Percentiles rank a stretch among this genome's conserved stretches.
Evolutionary conservation across 2,797 vertebrate species (phyloP).

Genomic region (Acanthiza pusilla): DNA sequence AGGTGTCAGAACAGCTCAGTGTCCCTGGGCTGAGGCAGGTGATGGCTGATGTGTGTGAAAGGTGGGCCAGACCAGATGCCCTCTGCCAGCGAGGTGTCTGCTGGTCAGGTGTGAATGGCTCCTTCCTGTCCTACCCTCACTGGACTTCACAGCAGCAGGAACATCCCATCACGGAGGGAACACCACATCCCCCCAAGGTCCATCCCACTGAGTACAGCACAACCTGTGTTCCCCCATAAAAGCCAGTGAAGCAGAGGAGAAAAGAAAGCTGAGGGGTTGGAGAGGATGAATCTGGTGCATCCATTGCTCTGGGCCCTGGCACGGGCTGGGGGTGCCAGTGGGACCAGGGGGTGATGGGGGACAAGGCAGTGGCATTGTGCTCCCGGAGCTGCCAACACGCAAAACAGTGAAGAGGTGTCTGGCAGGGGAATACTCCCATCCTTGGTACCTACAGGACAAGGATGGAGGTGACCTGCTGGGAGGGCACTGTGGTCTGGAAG

Average conservation of each 20-base stretch:
- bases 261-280: not conserved
- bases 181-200: not conserved
- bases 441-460: not conserved
- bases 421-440: fast-evolving
- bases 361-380: fast-evolving
- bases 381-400: not conserved
- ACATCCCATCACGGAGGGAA: not conserved
- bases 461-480: not conserved
- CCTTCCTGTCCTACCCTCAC: not conserved
- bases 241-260: not conserved
- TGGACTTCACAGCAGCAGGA: not conserved
- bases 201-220: not conserved
- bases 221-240: fast-evolving
- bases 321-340: not conserved
- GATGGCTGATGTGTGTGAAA: not conserved
- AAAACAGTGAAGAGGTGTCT: not conserved
- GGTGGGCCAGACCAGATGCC: too few species aligned
- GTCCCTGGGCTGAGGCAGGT: not conserved
- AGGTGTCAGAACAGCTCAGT: not conserved
- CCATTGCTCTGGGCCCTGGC: not conserved
- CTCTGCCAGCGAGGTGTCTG: not conserved
- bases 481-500: not conserved
- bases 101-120: not conserved
- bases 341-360: fast-evolving
- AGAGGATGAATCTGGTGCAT: not conserved